Evolutionary conservation across 2,113 vertebrate genomes (phyloP), one percentile per base, ranked within the genome.

Genomic region (Ranitomeya imitator): DNA sequence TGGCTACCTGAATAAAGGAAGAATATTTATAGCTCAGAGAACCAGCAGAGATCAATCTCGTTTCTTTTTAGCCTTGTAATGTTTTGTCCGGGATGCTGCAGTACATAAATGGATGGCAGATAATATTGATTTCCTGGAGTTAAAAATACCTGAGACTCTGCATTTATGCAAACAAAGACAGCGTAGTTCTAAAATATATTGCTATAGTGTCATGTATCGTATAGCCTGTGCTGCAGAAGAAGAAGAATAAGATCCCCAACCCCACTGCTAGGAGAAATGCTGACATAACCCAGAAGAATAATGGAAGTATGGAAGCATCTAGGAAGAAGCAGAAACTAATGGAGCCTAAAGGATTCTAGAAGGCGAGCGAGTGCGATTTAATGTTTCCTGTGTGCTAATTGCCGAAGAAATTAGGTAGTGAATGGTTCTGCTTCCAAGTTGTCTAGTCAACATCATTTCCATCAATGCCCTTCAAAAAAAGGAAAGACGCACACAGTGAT

Each of bases 391-490:
- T 85, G 23, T 7, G 16, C 67, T 85, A 85, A 74, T 85, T 74
- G 81, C 81, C 81, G 54, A 69, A 67, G 61, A 83, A 52, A 60
- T 80, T 60, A 83, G 81, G 61, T 26, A 54, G 31, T 83, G 81
- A 83, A 83, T 69, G 81, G 7, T 83, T 83, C 81, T 83, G 81
- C 61, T 69, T 83, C 81, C 81, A 83, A 67, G 61, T 67, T 83
- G 81, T 83, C 81, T 83, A 83, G 81, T 83, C 81, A 83, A 83
- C 61, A 83, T 83, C 21, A 52, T 83, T 83, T 83, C 45, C 81
- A 69, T 83, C 21, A 67, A 65, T 83, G 60, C 19, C 80, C 60
- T 83, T 83, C 60, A 65, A 14, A 51, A 21, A 13, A 67, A 23
- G 11, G 31, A 67, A 69, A 83, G 78, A 23, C 78, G 15, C n/a